Evolutionary conservation across 1,140 invertebrate species (phyloP).

Genomic region (Mesaphorura yosii): DNA sequence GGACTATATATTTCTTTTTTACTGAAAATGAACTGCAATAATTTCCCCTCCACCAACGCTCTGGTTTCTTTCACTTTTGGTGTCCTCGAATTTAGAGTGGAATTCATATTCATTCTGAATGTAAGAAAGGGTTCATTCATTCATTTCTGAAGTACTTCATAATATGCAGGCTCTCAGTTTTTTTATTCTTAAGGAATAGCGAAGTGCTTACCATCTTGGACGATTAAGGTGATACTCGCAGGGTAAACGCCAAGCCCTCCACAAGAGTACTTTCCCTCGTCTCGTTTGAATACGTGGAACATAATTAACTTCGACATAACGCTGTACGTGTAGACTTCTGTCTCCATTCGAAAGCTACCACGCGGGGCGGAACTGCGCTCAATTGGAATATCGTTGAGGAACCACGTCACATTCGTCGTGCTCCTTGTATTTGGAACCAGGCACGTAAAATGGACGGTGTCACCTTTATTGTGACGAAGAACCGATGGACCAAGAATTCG

Average conservation of each 20-base stretch:
- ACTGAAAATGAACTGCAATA: no score
- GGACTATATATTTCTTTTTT: no score
- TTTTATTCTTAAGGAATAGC: no score
- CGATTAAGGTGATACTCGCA: no score
- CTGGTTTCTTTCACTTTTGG: no score
- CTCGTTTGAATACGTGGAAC: conserved; percentile 8
- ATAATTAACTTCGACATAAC: conserved; percentile 26
- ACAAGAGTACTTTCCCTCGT: conserved; percentile 27
- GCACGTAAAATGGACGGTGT: conserved; percentile 32
- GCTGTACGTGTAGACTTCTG: conserved; percentile 9
- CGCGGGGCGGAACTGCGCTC: conserved; percentile 20
- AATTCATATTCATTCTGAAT: no score
- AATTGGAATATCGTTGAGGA: conserved; percentile 30
- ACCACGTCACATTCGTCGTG: conserved; percentile 28
- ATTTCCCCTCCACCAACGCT: no score
- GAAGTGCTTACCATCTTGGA: no score
- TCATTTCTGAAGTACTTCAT: no score
- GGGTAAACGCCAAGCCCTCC: conserved; percentile 15
- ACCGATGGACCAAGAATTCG: conserved; percentile 29
- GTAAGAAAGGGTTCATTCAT: no score
- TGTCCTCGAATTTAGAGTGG: no score
- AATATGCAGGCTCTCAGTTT: no score
- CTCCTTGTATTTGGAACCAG: conserved; percentile 17
- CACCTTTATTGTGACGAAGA: conserved; percentile 20
- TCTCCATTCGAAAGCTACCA: conserved; percentile 30